A percentile compares a stretch with the other conserved stretches of the same genome.
Evolutionary conservation across 2,888 invertebrate genomes (phyloP).

Genomic region (Drosophila subquinaria): DNA sequence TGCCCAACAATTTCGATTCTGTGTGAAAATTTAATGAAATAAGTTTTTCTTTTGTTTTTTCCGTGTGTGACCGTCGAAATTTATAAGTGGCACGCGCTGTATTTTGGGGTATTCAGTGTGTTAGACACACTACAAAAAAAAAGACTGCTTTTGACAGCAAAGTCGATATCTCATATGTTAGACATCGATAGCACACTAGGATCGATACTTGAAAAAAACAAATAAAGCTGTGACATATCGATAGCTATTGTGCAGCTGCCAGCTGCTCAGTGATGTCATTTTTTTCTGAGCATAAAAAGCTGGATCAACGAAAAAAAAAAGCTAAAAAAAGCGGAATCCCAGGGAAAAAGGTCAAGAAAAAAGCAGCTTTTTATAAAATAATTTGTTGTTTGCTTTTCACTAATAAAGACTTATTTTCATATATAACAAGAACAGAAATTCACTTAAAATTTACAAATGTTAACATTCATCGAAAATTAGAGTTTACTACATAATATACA

Average conservation of each 20-base stretch:
- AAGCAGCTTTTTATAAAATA: no score
- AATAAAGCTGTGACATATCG: neutral
- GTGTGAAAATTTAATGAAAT: conserved; percentile 22
- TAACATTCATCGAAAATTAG: no score
- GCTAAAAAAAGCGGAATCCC: no score
- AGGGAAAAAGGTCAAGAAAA: no score
- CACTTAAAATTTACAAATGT: no score
- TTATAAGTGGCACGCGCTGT: conserved; percentile 59
- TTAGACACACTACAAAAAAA: conserved; percentile 59
- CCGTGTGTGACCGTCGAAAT: conserved; percentile 45
- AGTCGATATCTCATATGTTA: conserved; percentile 32
- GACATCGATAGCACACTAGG: conserved; percentile 33
- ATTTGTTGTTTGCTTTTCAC: no score
- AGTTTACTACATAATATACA: no score
- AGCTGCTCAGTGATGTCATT: no score
- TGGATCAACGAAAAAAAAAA: no score
- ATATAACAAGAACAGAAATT: no score
- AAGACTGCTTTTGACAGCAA: conserved; percentile 50
- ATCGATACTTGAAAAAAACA: conserved; percentile 31
- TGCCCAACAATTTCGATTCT: conserved; percentile 25
- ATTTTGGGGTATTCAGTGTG: conserved; percentile 53
- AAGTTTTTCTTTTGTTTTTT: conserved; percentile 21
- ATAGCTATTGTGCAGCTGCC: neutral
- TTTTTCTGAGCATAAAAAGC: no score
- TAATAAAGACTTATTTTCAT: no score